Base-by-base conservation (phyloP, 2,888 invertebrate genomes). In the Elegia similella region DNA sequence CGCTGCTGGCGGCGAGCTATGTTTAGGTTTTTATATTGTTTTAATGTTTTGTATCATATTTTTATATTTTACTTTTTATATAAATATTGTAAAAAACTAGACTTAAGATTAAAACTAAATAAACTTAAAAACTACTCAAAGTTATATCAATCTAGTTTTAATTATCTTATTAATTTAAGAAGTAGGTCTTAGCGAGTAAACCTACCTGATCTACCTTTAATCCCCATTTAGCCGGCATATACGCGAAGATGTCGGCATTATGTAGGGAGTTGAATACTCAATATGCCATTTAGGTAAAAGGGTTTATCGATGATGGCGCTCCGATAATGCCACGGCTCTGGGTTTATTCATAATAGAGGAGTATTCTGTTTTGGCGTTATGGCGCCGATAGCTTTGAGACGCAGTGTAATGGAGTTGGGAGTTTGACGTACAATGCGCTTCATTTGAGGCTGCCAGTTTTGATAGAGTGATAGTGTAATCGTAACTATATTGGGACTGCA, bases 281-380 rank as follows among this genome's bases (percentile, higher is more conserved):
- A 80, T 84, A 76, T 61, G 82, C 78, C 78, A 78, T 86, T 85
- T 83, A 80, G 78, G 78, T 82, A 77, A 84, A 86, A 86, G 85
- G 86, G 85, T 84, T 85, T 84, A 87, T 82, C 81, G 78, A 67
- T 70, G 79, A 80, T 79, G 69, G 76, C 75, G 75, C 75, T 72
- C 73, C 73, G 82, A 84, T 86, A 80, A 78, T 75, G 67, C 75
- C 70, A 75, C 75, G 75, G 73, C 64, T 68, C 69, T 69, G 71
- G 73, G 72, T 65, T 74, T 78, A 76, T 78, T 80, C 76, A 76
- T 75, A 79, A 78, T 78, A 71, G 69, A 68, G 30, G 44, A 55
- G 53, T 43, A 55, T 43, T 30, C 32, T 55, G 44, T 55, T 55
- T 30, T 66, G 69, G 71, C 74, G 68, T 57, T 66, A 69, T 69